Conservation (phyloP, 2,113 vertebrate genomes). For the Beaufortia kweichowensis region DNA sequence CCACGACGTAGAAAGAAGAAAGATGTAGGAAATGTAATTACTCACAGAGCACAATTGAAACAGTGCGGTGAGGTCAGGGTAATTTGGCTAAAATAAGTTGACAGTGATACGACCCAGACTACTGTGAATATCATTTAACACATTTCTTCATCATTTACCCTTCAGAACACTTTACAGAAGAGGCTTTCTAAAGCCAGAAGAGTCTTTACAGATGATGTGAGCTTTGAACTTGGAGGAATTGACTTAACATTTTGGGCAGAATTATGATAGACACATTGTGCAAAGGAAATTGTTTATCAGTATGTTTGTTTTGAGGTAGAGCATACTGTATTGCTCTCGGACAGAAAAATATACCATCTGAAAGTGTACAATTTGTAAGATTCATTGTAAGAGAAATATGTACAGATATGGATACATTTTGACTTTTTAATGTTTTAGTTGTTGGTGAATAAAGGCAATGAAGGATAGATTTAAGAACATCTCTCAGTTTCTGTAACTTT, state of each 20-base stretch:
- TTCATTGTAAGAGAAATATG: no score
- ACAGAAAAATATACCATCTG: no score
- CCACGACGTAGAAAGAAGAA: constrained; percentile 22
- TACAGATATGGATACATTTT: no score
- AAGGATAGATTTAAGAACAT: no score
- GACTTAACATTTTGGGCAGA: constrained; percentile 37
- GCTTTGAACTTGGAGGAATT: constrained; percentile 36
- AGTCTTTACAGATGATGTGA: constrained; percentile 17
- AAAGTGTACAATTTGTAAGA: no score
- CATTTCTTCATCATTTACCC: constrained; percentile 32
- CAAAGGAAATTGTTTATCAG: not conserved
- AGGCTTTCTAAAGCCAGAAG: not conserved
- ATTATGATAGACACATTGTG: not conserved
- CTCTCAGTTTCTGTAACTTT: no score
- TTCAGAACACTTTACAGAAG: constrained; percentile 20
- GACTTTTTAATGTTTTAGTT: no score
- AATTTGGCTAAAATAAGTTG: constrained; percentile 47
- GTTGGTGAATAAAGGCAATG: no score
- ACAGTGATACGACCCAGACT: constrained; percentile 52
- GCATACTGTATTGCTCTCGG: no score
- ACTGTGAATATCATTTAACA: constrained; percentile 27
- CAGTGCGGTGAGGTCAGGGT: constrained; percentile 41
- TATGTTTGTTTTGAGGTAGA: not conserved
- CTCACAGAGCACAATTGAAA: constrained; percentile 38
- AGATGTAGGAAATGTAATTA: constrained; percentile 44